Conservation (phyloP, 1,140 invertebrate genomes). For the Drosophila lini region DNA sequence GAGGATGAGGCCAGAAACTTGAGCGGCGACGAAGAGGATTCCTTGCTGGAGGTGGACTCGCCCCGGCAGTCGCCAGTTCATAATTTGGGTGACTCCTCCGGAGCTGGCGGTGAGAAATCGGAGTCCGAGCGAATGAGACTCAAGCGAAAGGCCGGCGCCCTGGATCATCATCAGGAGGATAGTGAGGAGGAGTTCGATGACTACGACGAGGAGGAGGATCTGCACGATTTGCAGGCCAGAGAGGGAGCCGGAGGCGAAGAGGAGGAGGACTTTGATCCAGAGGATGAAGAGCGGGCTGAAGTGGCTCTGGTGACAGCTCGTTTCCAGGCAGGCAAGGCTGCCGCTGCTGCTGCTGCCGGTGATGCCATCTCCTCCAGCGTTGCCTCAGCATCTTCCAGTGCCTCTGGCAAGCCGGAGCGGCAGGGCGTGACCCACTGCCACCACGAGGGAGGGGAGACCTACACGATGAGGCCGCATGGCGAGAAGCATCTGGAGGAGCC, state of each 20-base stretch:
- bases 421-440: constrained; percentile 88
- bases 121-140: constrained; percentile 64
- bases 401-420: constrained; percentile 44
- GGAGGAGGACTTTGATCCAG: constrained; percentile 67
- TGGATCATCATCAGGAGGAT: constrained; percentile 77
- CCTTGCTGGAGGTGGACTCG: constrained; percentile 86
- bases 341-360: constrained; percentile 4
- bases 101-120: constrained; percentile 64
- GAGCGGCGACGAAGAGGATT: constrained; percentile 86
- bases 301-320: constrained; percentile 63
- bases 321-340: constrained; percentile 34
- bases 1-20: constrained; percentile 85
- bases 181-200: constrained; percentile 78
- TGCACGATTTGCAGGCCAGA: constrained; percentile 23
- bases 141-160: constrained; percentile 62
- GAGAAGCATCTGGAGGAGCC: constrained; percentile 56
- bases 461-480: constrained; percentile 87
- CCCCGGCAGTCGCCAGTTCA: constrained; percentile 86
- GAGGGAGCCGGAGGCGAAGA: constrained; percentile 45
- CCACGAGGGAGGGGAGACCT: constrained; percentile 87
- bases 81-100: constrained; percentile 84
- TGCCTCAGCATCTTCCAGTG: neutral
- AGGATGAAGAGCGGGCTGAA: constrained; percentile 64
- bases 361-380: neutral
- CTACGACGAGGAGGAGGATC: constrained; percentile 80